Conservation (phyloP, 2,113 vertebrate species). For the Corythoichthys haematopterus region DNA sequence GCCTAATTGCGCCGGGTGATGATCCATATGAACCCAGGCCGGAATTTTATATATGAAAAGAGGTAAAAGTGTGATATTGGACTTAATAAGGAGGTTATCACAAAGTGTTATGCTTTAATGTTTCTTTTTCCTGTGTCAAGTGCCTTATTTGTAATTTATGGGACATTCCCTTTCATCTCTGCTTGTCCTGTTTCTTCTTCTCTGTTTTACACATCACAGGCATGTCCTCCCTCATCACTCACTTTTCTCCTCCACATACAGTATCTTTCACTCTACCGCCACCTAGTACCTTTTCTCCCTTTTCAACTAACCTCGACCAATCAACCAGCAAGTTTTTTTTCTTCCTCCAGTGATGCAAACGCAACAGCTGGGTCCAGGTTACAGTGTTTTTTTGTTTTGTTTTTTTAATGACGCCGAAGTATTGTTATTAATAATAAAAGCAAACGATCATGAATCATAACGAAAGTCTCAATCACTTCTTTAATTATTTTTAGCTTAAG, state of each 20-base stretch:
- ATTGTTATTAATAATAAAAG: conserved; percentile 64
- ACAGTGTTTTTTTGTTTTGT: conserved; percentile 64
- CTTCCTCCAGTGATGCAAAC: conserved; percentile 33
- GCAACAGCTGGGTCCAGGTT: conserved; percentile 45
- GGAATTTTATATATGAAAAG: conserved; percentile 40
- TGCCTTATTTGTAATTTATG: conserved; percentile 62
- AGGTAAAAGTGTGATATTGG: conserved; percentile 42
- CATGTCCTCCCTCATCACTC: conserved; percentile 8
- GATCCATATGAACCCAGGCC: conserved; percentile 18
- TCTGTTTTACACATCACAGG: conserved; percentile 12
- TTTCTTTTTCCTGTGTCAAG: conserved; percentile 49
- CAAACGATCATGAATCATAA: conserved; percentile 42
- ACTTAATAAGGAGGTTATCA: neutral
- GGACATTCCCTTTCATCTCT: conserved; percentile 42
- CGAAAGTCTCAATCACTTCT: neutral
- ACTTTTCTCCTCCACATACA: conserved; percentile 11
- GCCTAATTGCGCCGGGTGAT: conserved; percentile 31
- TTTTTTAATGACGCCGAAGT: conserved; percentile 44
- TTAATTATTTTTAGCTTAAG: neutral
- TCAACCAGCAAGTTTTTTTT: conserved; percentile 45
- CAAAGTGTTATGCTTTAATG: conserved; percentile 38
- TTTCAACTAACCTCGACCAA: conserved; percentile 50
- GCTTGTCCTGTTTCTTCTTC: no score
- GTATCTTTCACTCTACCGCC: conserved; percentile 35
- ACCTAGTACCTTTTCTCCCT: no score